A percentile compares a stretch with the other conserved stretches of the same genome.
These are phyloP conservation scores for Melanargia galathea DNA, from an alignment of 2,888 invertebrate species.

Conservation along the genomic window DNA sequence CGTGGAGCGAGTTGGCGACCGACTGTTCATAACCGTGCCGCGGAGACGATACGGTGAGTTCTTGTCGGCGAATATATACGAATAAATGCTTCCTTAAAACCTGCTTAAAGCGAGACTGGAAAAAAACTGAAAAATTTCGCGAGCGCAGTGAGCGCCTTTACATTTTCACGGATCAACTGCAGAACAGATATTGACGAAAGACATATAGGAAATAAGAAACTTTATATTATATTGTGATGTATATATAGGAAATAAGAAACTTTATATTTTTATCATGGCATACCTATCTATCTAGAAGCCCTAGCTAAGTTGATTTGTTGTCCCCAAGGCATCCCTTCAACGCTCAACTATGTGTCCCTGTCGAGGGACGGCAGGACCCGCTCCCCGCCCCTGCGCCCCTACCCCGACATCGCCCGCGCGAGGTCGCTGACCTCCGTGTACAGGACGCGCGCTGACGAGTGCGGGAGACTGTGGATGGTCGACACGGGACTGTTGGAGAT, in stretches of 20 bases:
- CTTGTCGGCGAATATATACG: no score
- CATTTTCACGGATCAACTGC: no score
- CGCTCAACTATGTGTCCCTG: constrained; percentile 81
- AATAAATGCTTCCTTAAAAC: no score
- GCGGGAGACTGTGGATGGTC: neutral
- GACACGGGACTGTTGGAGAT: constrained; percentile 1
- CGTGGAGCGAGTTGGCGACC: constrained; percentile 83
- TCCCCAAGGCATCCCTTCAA: constrained; percentile 81
- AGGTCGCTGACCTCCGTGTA: constrained; percentile 35
- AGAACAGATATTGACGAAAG: no score
- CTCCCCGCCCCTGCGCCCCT: constrained; percentile 65
- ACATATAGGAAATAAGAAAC: no score
- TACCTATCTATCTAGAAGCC: no score
- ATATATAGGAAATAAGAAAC: no score
- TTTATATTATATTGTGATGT: no score
- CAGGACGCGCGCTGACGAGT: neutral
- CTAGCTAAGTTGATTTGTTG: neutral
- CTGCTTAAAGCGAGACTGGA: no score
- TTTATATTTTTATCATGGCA: no score
- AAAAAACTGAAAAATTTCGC: no score
- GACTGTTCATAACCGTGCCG: constrained; percentile 88
- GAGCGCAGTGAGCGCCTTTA: no score
- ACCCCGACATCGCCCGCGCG: constrained; percentile 55
- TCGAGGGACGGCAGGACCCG: constrained; percentile 44
- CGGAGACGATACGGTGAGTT: constrained; percentile 82